Conservation (phyloP, 1,140 invertebrate species). For the Caenorhabditis latens region DNA sequence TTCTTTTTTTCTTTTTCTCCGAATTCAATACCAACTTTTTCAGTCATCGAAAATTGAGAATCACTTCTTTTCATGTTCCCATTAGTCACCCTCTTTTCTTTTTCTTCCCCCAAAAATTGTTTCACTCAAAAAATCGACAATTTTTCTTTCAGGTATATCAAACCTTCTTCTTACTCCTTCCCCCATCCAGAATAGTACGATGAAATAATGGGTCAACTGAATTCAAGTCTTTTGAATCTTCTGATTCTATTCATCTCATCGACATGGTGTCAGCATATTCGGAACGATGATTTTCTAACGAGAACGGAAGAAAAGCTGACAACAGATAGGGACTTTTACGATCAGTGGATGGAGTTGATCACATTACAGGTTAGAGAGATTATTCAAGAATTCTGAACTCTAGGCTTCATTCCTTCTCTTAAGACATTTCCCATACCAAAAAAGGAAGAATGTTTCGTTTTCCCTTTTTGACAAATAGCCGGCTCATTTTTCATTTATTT, state of each 20-base stretch:
- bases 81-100: neutral
- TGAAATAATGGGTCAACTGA: neutral
- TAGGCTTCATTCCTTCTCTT: neutral
- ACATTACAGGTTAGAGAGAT: conserved; percentile 52
- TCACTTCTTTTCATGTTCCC: neutral
- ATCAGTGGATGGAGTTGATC: conserved; percentile 60
- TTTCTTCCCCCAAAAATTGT: neutral
- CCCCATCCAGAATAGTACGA: neutral
- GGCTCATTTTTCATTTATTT: conserved; percentile 11
- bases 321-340: conserved; percentile 58
- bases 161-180: neutral
- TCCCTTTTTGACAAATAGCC: neutral
- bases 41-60: neutral
- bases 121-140: neutral
- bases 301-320: conserved; percentile 59
- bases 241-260: neutral
- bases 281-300: conserved; percentile 24
- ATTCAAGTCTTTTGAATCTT: neutral
- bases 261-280: neutral
- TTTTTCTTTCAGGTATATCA: conserved; percentile 36
- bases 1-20: neutral
- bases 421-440: neutral
- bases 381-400: neutral
- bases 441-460: neutral
- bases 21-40: neutral